Base-by-base conservation (phyloP, 2,113 vertebrate species). In the Albula goreensis region DNA sequence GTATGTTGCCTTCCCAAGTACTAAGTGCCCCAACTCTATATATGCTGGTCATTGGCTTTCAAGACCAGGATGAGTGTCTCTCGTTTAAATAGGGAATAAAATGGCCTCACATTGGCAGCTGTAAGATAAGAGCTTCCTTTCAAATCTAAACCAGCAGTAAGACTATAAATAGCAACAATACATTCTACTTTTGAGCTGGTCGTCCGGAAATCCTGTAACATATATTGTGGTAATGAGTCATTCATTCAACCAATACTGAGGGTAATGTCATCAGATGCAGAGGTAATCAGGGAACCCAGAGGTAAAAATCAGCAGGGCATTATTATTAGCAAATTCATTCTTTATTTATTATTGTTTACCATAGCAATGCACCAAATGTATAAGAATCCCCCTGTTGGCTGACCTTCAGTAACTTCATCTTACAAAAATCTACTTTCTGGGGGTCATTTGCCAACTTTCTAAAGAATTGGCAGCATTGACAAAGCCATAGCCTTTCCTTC, bases 191-290 rank as follows among this genome's bases (percentile, higher is more conserved):
- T 60, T 7, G 13, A 63, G 88, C 86, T 78, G 53, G 51, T 87
- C 85, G 88, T 87, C 88, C 82, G 86, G 84, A 85, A 81, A 82
- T 78, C 79, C 83, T 85, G 90, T 83, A 50, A 87, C 0, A 0
- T 87, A 51, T 15, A 48, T 2, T 85, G 82, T 85, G 87, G 86
- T 87, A 82, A 84, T 66, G 50, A 90, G 82, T 83, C 5, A 89
- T 91, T 66, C 15, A 66, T 66, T 60, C 3, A 60, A 12, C 31
- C 4, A 60, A 12, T 10, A 15, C 53, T 56, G 57, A 15, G 12
- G 12, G 4, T 60, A 15, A 3, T 60, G 57, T 60, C 17, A 60
- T 15, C 57, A 60, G 57, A 15, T 3, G 3, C 57, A 60, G 57
- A 15, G 53, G 12, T 10, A 56, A 56, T 56, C 53, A 56, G 53